Conservation (phyloP, 37 sponge, comb jelly and placozoan species). For the Beroe ovata region DNA sequence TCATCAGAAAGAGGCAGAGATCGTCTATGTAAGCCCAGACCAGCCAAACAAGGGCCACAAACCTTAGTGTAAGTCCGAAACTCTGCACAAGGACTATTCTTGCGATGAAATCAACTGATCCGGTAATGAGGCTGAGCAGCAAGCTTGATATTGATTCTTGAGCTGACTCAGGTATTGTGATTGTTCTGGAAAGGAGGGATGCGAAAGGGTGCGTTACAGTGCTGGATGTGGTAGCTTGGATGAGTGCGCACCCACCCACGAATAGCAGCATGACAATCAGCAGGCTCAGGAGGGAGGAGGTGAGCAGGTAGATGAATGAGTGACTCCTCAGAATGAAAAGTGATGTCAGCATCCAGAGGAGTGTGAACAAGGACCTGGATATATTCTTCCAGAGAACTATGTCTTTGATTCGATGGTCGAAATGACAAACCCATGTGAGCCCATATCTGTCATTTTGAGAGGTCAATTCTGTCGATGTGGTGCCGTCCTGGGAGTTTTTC, state of each 20-base stretch:
- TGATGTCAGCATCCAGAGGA: not conserved
- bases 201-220: conserved; percentile 19
- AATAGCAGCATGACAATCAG: conserved; percentile 25
- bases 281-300: not conserved
- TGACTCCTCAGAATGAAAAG: not conserved
- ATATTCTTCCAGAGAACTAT: conserved; percentile 26
- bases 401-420: not conserved
- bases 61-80: not conserved
- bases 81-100: conserved; percentile 47
- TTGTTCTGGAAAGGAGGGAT: not conserved
- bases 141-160: conserved; percentile 2
- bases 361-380: conserved; percentile 1
- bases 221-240: conserved; percentile 1
- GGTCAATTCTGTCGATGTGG: not conserved
- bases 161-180: not conserved
- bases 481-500: not conserved
- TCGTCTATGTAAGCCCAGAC: conserved; percentile 46
- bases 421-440: conserved; percentile 4
- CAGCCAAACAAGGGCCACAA: not conserved
- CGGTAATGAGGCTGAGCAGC: conserved; percentile 5
- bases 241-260: conserved; percentile 2
- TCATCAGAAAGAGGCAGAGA: not conserved
- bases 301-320: not conserved
- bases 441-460: not conserved
- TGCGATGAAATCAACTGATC: conserved; percentile 11